Conservation (phyloP, 2,797 vertebrate genomes). For the Anomalospiza imberbis region DNA sequence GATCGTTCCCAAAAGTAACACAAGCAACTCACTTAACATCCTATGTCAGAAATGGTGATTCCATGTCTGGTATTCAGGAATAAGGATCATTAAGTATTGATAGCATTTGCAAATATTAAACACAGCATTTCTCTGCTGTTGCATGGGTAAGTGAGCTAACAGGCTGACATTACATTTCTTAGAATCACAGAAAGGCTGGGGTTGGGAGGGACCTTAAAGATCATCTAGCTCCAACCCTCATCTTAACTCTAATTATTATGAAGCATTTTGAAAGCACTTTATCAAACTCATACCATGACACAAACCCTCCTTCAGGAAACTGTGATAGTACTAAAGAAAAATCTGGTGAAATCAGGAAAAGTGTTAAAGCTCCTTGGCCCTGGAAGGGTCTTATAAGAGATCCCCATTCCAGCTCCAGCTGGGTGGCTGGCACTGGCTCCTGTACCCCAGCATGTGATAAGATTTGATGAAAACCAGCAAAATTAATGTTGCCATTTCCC, state of each 20-base stretch:
- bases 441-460: no score
- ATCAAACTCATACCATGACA: not conserved
- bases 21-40: not conserved
- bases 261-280: not conserved
- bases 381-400: not conserved
- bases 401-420: not conserved
- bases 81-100: not conserved
- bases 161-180: not conserved
- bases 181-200: not conserved
- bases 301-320: not conserved
- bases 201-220: not conserved
- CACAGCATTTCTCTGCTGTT: not conserved
- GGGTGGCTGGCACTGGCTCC: accelerated
- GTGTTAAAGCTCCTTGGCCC: not conserved
- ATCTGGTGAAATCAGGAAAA: not conserved
- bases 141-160: not conserved
- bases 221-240: not conserved
- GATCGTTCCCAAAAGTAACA: conserved; percentile 32
- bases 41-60: not conserved
- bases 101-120: not conserved
- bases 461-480: not conserved
- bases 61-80: not conserved
- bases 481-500: not conserved
- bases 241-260: not conserved
- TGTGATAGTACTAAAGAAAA: not conserved